Percentiles rank a stretch among this genome's conserved stretches.
These are phyloP conservation scores for Xenopus petersii DNA, from an alignment of 2,797 vertebrate genomes.

Conservation along the genomic window DNA sequence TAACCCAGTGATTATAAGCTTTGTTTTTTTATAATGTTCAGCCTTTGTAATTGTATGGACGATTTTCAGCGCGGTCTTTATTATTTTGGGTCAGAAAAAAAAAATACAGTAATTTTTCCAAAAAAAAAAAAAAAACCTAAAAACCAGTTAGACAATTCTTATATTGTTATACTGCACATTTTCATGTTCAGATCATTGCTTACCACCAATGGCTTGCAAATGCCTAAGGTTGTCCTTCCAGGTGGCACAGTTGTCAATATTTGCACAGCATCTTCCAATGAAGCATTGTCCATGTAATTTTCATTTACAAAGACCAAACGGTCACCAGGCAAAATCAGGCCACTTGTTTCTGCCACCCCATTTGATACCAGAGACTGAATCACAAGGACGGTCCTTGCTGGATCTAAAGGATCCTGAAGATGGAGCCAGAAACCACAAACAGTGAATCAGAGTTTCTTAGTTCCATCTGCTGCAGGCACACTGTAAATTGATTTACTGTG, in stretches of 20 bases:
- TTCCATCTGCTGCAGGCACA: slow-evolving; percentile 2
- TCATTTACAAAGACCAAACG: slow-evolving; percentile 88
- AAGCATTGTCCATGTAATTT: slow-evolving; percentile 66
- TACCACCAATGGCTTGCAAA: slow-evolving; percentile 86
- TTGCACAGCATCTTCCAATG: slow-evolving; percentile 81
- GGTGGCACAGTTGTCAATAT: slow-evolving; percentile 81
- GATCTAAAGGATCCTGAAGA: slow-evolving; percentile 84
- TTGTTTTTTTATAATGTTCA: too few relatives aligned
- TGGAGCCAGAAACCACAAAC: slow-evolving; percentile 53
- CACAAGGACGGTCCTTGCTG: slow-evolving; percentile 83
- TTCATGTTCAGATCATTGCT: slow-evolving; percentile 36
- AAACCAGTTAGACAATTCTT: too few relatives aligned
- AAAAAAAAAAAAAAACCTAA: too few relatives aligned
- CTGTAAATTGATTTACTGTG: slow-evolving; percentile 6
- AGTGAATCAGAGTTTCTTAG: slow-evolving; percentile 9
- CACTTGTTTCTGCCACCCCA: slow-evolving; percentile 75
- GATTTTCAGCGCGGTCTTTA: too few relatives aligned
- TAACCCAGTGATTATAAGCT: too few relatives aligned
- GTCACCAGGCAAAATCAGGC: slow-evolving; percentile 82
- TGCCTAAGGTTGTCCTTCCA: slow-evolving; percentile 80
- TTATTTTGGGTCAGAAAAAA: too few relatives aligned
- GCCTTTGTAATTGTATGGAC: too few relatives aligned
- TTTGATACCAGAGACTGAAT: slow-evolving; percentile 86
- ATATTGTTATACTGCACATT: too few relatives aligned
- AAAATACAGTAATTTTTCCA: too few relatives aligned